Base-by-base conservation (phyloP, 2,888 invertebrate genomes). In the Sylvicola cinctus region DNA sequence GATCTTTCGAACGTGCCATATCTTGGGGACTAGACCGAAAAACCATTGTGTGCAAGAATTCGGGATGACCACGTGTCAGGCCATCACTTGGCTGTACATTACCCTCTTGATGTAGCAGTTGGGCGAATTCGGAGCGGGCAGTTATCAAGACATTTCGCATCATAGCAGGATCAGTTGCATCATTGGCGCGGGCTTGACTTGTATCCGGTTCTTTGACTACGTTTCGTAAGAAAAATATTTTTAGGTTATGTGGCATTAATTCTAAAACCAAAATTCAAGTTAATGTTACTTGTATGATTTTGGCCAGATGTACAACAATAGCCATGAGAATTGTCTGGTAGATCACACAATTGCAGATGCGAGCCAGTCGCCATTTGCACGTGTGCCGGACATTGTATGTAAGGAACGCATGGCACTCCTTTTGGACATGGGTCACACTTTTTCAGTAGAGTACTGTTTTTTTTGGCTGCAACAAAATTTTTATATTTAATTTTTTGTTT, bases 301-400 rank as follows among this genome's bases (percentile, higher is more conserved):
- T 61, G 62, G 1, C 71, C 72, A 3, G 71, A 71, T 34, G 58
- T 58, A 45, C 76, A 76, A 45, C 74, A 74, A 20, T 70, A 58
- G 0, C 75, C 75, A 38, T 48, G 48, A 3, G 60, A 46, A 0
- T 60, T 61, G 2, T 50, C 48, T 2, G 51, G 43, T 11, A 70
- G 51, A 33, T 66, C 66, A 42, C 74, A 75, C 15, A 55, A 46
- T 11, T 63, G 64, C 2, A 61, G 57, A 37, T 50, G 52, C 25
- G 52, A 48, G 29, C 48, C 41, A 1, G 40, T 42, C 29, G 43
- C 42, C 49, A 52, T 46, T 3, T 58, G 53, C 4, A 73, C 50
- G 47, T 71, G 72, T 0, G 70, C 72, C 2, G 75, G 74, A 48
- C 75, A 76, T 47, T 71, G 70, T 15, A 76, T 63, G 40, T 60